Evolutionary conservation across 2,888 invertebrate species (phyloP), one percentile per base, ranked within the genome.

Genomic region (Patella depressa): DNA sequence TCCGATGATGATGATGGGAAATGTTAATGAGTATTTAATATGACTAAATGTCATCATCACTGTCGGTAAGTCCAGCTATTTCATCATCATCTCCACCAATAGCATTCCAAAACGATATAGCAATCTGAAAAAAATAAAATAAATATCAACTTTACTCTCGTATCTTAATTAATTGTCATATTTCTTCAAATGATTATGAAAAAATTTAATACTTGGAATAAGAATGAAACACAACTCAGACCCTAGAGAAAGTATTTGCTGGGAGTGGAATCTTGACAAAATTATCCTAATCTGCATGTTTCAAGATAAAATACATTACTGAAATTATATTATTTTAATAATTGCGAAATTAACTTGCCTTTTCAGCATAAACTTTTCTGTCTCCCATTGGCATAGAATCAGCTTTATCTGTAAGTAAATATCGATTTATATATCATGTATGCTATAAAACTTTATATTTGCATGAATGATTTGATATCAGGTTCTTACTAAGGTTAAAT

Each of bases 81-180:
- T 95, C 95, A 82, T 94, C 94, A 54, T 92, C 92, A 89, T 95
- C 94, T 24, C 95, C 95, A 24, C 95, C 95, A 87, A 95, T 94
- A 0, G 95, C 95, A 87, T 93, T 93, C 95, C 95, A 95, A 90
- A 95, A 95, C 19, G 94, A 94, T 80, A 94, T 93, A 1, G 95
- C 95, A 88, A 95, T 93, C 91, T 91, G 78, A 5, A 83, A 83
- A 79, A 70, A 73, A 74, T 73, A 72, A 12, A 72, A 70, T 24
- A 53, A 75, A 53, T 65, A 34, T 75, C 34, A 53, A 72, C 34
- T 53, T 2, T 24, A 45, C 19, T 17, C 24, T 4, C 17, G 5
- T 34, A 9, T 17, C 24, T 24, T 24, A 2, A 55, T 54, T 19
- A 24, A 73, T 24, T 14, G 15, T 53, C 15, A n/a, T n/a, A 73